Percentiles rank a stretch among this genome's conserved stretches.
These are phyloP conservation scores for Protonibea diacanthus DNA, from an alignment of 2,797 vertebrate species.

Conservation along the genomic window DNA sequence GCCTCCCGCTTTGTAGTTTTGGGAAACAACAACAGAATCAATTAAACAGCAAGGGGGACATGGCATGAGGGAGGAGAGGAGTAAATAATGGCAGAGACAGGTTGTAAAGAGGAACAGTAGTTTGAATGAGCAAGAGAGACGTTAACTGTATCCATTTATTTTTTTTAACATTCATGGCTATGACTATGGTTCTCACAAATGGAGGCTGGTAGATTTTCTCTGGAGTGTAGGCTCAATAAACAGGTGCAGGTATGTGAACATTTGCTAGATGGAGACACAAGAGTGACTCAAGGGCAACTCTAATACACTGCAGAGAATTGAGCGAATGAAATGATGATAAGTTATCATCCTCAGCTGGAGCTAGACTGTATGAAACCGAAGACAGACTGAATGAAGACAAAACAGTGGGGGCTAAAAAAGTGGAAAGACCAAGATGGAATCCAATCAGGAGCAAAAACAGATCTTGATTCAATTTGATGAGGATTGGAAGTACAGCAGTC, in stretches of 20 bases:
- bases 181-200: conserved; percentile 11
- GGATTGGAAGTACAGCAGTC: conserved; percentile 24
- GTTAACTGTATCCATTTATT: conserved; percentile 35
- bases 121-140: conserved; percentile 27
- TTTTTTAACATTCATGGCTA: not conserved
- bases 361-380: conserved; percentile 62
- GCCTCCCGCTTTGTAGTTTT: conserved; percentile 71
- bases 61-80: conserved; percentile 48
- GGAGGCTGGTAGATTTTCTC: conserved; percentile 27
- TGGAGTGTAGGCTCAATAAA: conserved; percentile 36
- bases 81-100: conserved; percentile 45
- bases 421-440: conserved; percentile 43
- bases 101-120: conserved; percentile 33
- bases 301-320: conserved; percentile 60
- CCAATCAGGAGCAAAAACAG: conserved; percentile 35
- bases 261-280: conserved; percentile 49
- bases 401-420: conserved; percentile 51
- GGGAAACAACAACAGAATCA: conserved; percentile 75
- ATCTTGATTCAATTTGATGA: conserved; percentile 47
- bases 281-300: conserved; percentile 62
- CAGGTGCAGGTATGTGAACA: conserved; percentile 38
- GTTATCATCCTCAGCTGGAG: conserved; percentile 64
- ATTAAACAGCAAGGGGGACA: conserved; percentile 68
- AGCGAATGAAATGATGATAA: conserved; percentile 63
- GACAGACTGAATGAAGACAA: conserved; percentile 61